Evolutionary conservation across 1,140 invertebrate species (phyloP), one percentile per base, ranked within the genome.

Genomic region (Pararge aegeria): DNA sequence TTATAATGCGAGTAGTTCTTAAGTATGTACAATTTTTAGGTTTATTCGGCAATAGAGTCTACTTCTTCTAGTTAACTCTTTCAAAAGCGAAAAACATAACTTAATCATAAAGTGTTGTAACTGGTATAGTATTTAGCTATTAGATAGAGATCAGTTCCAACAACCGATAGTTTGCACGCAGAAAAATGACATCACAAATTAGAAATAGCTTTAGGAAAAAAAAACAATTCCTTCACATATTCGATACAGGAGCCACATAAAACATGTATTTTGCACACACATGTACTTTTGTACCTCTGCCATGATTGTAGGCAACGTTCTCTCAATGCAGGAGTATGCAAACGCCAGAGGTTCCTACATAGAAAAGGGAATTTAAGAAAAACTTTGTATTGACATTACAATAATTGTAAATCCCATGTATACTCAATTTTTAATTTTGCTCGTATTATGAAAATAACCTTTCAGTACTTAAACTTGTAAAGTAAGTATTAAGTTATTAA

Each of bases 241-340:
- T 1, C 13, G 38, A 42, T 18, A 78, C 55, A 68, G 44, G n/a
- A 73, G 49, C 57, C 18, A 52, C 57, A 65, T 30, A 16, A 5
- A 48, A 56, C 68, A 72, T 64, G 73, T 59, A 70, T 69, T 66
- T 16, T 52, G 19, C 19, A 64, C 20, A 58, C 30, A 29, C 24
- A 30, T 54, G 34, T 70, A 55, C 59, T 48, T 55, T 58, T 34
- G 19, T 63, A 92, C 91, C 91, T 92, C 91, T 69, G 80, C 79
- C 57, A 91, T 75, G 71, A 92, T 92, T 56, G 76, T 73, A 53
- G 91, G 88, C 75, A 92, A 90, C 61, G 91, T 91, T 75, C 90
- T 91, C 78, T 92, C 91, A 70, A 92, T 92, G 84, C 91, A 92
- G 80, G 87, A 81, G 86, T 89, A 92, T 78, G 91, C 91, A 83